Base-by-base conservation (phyloP, 1,140 invertebrate genomes). In the Anoplophora glabripennis region DNA sequence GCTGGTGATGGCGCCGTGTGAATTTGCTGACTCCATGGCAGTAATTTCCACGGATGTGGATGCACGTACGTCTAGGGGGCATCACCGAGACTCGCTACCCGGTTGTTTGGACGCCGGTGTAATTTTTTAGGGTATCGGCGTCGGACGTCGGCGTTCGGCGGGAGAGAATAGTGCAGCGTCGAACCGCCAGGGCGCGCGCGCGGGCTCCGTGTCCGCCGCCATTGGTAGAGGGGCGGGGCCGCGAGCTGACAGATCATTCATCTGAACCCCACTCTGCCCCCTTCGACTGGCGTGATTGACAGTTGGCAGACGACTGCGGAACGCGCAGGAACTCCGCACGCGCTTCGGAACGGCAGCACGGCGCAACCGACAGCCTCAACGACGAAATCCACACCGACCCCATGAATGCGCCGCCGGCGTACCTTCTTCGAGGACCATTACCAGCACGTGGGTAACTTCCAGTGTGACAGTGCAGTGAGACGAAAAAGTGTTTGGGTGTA, bases 281-380 rank as follows among this genome's bases (percentile, higher is more conserved):
- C 72, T 71, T 71, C 75, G 63, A 74, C 75, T 59, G 75, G 77
- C 75, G 78, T 82, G 82, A 83, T 83, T 83, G 82, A 83, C 82
- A 83, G 82, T 83, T 83, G 79, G 81, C 81, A 81, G 81, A 82
- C 80, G 81, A 81, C 81, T 81, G 80, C 80, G 80, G 81, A 80
- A 74, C 79, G 80, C 81, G 81, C 80, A 82, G 78, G 80, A 80
- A 76, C 80, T 75, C 72, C 71, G 73, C 68, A 73, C 72, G 71
- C 71, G 67, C 62, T 69, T 58, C 61, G 67, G 61, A 65, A 52
- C 55, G 42, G 44, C 60, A 52, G 57, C 53, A 65, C 64, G 64
- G 70, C 62, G 68, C 64, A 61, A 49, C 47, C 40, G 40, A 45
- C 59, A 63, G 51, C 63, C 42, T 34, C 45, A 65, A 64, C 59